Percentiles rank a stretch among this genome's conserved stretches.
phyloP scores from a whole-genome alignment of 2,113 vertebrate species.

The Cranoglanis bouderius region DNA sequence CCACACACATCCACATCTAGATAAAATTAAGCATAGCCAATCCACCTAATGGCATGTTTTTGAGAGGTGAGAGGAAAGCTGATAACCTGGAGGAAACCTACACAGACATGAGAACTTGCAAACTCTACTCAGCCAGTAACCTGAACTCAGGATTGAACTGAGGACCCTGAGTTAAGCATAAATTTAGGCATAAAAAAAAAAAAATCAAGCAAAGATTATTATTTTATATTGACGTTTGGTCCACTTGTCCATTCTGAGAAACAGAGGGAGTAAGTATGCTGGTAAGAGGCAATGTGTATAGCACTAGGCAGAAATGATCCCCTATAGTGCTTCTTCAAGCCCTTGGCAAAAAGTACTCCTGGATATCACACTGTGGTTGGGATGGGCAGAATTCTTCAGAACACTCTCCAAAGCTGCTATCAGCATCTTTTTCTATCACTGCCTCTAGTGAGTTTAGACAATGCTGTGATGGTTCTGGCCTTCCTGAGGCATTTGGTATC shows the following conservation, averaged over 20 bases:
- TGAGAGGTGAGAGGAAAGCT: background rate
- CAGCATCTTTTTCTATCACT: slow-evolving; percentile 1
- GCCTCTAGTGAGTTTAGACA: background rate
- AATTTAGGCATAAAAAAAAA: background rate
- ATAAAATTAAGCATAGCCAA: background rate
- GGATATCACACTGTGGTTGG: background rate
- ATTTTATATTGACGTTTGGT: background rate
- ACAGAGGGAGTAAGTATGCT: background rate
- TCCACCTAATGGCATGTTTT: background rate
- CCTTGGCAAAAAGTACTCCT: background rate
- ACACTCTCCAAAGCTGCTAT: background rate
- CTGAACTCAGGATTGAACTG: background rate
- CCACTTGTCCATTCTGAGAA: background rate
- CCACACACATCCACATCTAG: background rate
- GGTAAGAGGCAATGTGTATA: background rate
- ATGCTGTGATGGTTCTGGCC: background rate
- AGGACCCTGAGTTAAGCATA: background rate
- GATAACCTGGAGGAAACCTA: background rate
- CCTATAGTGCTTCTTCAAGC: background rate
- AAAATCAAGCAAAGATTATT: background rate
- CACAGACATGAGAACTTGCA: background rate
- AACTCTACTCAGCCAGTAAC: background rate
- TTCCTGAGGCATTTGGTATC: slow-evolving; percentile 5
- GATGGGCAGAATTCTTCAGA: background rate
- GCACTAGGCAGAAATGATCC: background rate